Evolutionary conservation across 1,140 invertebrate genomes (phyloP).

Genomic region (Drosophila serrata): DNA sequence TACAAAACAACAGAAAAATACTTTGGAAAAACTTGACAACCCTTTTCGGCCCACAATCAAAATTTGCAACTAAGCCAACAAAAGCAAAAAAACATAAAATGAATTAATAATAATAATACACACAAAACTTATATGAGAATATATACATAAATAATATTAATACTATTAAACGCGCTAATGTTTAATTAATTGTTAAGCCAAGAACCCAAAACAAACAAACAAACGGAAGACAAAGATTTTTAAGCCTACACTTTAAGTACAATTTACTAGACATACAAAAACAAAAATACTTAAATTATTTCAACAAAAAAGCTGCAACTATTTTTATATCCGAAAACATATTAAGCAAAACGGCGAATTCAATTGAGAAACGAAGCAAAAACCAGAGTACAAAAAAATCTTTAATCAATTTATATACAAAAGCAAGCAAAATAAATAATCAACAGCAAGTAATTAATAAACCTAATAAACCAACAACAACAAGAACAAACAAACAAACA

Average conservation of each 20-base stretch:
- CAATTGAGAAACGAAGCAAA: slow-evolving; percentile 63
- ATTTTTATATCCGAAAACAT: slow-evolving; percentile 47
- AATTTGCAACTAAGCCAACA: slow-evolving; percentile 46
- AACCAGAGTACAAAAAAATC: slow-evolving; percentile 75
- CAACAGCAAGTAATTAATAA: slow-evolving; percentile 49
- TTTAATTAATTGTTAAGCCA: slow-evolving; percentile 81
- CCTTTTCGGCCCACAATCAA: slow-evolving; percentile 71
- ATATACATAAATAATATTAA: slow-evolving; percentile 34
- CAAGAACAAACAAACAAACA: slow-evolving; percentile 57
- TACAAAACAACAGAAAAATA: slow-evolving; percentile 37
- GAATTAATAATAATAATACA: slow-evolving; percentile 43
- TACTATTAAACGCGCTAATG: slow-evolving; percentile 61
- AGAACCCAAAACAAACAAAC: slow-evolving; percentile 80
- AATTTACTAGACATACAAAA: slow-evolving; percentile 42
- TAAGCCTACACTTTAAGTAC: slow-evolving; percentile 68
- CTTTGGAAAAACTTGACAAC: slow-evolving; percentile 35
- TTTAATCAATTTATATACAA: slow-evolving; percentile 50
- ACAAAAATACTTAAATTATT: slow-evolving; percentile 38
- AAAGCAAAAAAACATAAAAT: slow-evolving; percentile 27
- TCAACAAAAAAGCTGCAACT: slow-evolving; percentile 39
- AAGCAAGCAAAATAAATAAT: slow-evolving; percentile 54
- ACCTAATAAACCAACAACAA: slow-evolving; percentile 50
- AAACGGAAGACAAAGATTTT: slow-evolving; percentile 85
- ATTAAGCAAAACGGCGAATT: slow-evolving; percentile 52
- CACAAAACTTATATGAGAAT: slow-evolving; percentile 43